These are phyloP conservation scores for Uropsilus gracilis DNA, from an alignment of 2,113 vertebrate species.

Conservation along the genomic window DNA sequence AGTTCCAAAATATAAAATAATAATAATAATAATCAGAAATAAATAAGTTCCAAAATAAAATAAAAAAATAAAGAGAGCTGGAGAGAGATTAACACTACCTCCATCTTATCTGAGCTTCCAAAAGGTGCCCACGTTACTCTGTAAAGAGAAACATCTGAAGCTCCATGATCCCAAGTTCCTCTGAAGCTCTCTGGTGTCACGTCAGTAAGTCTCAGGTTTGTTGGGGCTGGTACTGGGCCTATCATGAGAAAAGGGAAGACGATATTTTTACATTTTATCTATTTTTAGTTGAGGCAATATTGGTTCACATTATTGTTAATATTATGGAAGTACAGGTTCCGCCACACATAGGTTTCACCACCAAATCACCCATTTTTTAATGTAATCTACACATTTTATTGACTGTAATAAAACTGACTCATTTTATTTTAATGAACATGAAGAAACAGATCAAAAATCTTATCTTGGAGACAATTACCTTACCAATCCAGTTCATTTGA, in stretches of 20 bases:
- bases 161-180: conserved; percentile 95
- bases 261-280: not conserved
- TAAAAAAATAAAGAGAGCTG: not conserved
- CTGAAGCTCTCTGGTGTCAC: conserved; percentile 92
- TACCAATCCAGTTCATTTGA: not conserved
- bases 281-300: too few species aligned
- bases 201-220: conserved; percentile 92
- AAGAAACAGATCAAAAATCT: not conserved
- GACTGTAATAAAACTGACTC: not conserved
- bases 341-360: too few species aligned
- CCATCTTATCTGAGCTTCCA: conserved; percentile 83
- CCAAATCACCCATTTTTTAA: not conserved
- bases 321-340: too few species aligned
- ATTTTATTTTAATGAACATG: not conserved
- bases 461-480: not conserved
- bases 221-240: conserved; percentile 93
- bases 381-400: not conserved
- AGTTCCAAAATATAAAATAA: too few species aligned
- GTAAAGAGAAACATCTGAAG: conserved; percentile 94
- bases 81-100: conserved; percentile 82
- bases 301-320: too few species aligned
- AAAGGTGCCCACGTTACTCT: conserved; percentile 91
- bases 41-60: too few species aligned
- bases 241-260: conserved; percentile 52
- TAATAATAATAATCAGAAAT: too few species aligned